Conservation (phyloP, 2,888 invertebrate species). For the Callyntrura sp. region DNA sequence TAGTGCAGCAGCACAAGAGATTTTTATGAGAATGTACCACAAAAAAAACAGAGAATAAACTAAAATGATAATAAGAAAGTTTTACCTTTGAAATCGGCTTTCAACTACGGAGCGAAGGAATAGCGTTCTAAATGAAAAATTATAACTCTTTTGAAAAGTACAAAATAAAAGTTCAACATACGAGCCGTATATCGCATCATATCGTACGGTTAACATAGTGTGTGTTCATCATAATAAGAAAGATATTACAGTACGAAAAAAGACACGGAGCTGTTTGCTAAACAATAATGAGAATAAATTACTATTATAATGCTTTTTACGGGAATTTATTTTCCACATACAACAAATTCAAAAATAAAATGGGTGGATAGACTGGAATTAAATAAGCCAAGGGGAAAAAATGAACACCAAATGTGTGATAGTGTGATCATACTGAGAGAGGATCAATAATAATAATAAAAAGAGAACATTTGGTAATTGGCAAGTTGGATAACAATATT, state of each 20-base stretch:
- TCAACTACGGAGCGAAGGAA: background rate
- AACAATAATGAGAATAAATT: background rate
- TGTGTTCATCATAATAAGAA: background rate
- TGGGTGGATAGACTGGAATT: background rate
- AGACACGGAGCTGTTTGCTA: constrained; percentile 62
- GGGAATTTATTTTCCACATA: constrained; percentile 20
- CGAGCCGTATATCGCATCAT: constrained; percentile 53
- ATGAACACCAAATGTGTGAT: constrained; percentile 33
- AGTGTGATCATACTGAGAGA: background rate
- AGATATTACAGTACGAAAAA: constrained; percentile 33
- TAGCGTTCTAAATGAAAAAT: constrained; percentile 25
- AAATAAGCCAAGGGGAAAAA: constrained; percentile 41
- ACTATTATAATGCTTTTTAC: background rate
- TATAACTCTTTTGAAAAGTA: background rate
- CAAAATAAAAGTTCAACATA: constrained; percentile 7
- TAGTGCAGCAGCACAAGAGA: background rate
- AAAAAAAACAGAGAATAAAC: background rate
- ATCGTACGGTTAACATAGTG: constrained; percentile 56
- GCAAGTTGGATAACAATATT: background rate
- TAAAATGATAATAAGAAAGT: background rate
- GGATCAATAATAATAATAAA: background rate
- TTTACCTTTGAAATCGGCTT: constrained; percentile 34
- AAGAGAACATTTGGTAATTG: background rate
- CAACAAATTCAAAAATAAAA: constrained; percentile 16
- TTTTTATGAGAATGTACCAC: constrained; percentile 10